A percentile compares a stretch with the other conserved stretches of the same genome.
Evolutionary conservation across 1,140 invertebrate species (phyloP).

Genomic region (Macrobrachium rosenbergii): DNA sequence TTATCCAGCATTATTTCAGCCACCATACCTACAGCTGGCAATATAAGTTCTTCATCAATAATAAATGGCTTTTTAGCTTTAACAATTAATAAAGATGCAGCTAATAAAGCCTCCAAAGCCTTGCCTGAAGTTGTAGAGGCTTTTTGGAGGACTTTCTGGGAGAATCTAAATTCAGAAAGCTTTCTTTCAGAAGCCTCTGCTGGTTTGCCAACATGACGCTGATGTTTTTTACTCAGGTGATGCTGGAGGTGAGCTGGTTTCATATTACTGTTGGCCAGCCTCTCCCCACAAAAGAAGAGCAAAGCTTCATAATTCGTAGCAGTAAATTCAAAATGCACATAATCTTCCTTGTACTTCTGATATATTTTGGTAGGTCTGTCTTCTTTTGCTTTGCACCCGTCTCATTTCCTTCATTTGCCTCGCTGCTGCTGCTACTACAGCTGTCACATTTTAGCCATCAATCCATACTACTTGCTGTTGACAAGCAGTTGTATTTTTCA

Average conservation of each 20-base stretch:
- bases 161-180: no score
- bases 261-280: background rate
- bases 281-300: background rate
- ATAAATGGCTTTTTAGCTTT: constrained; percentile 14
- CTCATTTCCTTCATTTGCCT: constrained; percentile 6
- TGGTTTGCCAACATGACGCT: constrained; percentile 30
- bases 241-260: background rate
- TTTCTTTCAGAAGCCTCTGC: constrained; percentile 1
- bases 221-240: background rate
- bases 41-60: background rate
- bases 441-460: background rate
- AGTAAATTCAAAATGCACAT: no score
- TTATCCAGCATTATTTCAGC: constrained; percentile 25
- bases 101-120: no score
- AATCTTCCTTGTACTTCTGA: no score
- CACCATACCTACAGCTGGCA: background rate
- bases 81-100: background rate
- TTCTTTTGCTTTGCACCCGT: background rate
- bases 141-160: no score
- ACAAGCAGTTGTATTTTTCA: no score
- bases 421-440: background rate
- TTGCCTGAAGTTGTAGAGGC: no score
- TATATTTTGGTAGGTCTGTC: background rate
- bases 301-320: no score
- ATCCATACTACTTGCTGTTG: no score